phyloP scores from a whole-genome alignment of 1,140 invertebrate species.

The Hetaerina americana region DNA sequence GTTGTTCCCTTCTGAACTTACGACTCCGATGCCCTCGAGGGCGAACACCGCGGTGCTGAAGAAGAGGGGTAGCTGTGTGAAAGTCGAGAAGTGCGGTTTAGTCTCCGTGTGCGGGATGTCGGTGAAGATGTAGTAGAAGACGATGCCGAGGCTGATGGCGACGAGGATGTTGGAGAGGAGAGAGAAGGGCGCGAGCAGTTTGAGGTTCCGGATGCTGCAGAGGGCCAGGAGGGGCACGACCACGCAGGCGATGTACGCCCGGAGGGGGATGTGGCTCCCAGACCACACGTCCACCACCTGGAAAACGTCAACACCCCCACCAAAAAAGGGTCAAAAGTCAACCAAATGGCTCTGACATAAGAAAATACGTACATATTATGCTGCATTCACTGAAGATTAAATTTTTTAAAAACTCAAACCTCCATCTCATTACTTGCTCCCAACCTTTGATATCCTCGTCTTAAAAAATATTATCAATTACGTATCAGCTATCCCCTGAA shows the following conservation, averaged over 20 bases:
- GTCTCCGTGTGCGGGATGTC: conserved; percentile 8
- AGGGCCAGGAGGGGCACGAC: conserved; percentile 45
- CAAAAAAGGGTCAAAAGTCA: too few relatives aligned
- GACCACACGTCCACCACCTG: conserved; percentile 36
- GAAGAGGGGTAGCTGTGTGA: conserved; percentile 24
- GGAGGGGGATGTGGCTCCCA: conserved; percentile 23
- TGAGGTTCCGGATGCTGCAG: conserved; percentile 40
- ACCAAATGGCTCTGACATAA: too few relatives aligned
- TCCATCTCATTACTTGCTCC: too few relatives aligned
- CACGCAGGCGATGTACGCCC: conserved; percentile 32
- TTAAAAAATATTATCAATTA: too few relatives aligned
- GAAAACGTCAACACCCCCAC: too few relatives aligned
- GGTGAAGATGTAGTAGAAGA: conserved; percentile 17
- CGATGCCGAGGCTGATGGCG: conserved; percentile 6
- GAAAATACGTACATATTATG: too few relatives aligned
- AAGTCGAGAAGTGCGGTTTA: not conserved
- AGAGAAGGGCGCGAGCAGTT: conserved; percentile 59
- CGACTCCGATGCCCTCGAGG: conserved; percentile 31
- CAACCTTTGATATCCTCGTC: too few relatives aligned
- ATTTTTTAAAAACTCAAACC: too few relatives aligned
- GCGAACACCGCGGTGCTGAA: conserved; percentile 31
- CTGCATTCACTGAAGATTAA: too few relatives aligned
- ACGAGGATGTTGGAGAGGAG: conserved; percentile 26
- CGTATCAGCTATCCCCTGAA: too few relatives aligned
- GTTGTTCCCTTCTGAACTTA: conserved; percentile 12